phyloP scores from a whole-genome alignment of 2,113 vertebrate species.

The Leptocoma aspasia region DNA sequence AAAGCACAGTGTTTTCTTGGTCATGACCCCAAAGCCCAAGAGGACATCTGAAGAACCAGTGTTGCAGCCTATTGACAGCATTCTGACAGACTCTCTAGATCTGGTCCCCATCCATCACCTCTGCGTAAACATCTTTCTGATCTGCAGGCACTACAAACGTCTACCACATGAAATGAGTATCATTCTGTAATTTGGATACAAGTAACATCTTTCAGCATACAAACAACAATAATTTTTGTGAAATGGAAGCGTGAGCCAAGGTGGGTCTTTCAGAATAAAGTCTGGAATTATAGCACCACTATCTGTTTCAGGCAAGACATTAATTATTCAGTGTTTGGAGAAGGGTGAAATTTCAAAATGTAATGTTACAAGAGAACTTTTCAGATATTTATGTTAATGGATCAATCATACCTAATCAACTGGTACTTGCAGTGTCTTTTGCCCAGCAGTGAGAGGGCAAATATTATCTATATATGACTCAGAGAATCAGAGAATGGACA shows the following conservation, averaged over 20 bases:
- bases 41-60: background rate
- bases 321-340: background rate
- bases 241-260: background rate
- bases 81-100: background rate
- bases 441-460: background rate
- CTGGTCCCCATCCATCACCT: background rate
- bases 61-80: background rate
- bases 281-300: background rate
- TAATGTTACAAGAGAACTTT: background rate
- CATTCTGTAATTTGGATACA: background rate
- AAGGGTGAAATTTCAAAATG: background rate
- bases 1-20: background rate
- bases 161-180: background rate
- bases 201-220: background rate
- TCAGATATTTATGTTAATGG: background rate
- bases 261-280: background rate
- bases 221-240: background rate
- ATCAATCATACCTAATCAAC: background rate
- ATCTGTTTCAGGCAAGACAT: background rate
- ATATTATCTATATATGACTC: background rate
- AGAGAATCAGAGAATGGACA: background rate
- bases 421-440: background rate
- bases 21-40: background rate
- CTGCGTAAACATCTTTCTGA: background rate
- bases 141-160: background rate